Conservation (phyloP, 2,888 invertebrate genomes). For the Drosophila mimetica region DNA sequence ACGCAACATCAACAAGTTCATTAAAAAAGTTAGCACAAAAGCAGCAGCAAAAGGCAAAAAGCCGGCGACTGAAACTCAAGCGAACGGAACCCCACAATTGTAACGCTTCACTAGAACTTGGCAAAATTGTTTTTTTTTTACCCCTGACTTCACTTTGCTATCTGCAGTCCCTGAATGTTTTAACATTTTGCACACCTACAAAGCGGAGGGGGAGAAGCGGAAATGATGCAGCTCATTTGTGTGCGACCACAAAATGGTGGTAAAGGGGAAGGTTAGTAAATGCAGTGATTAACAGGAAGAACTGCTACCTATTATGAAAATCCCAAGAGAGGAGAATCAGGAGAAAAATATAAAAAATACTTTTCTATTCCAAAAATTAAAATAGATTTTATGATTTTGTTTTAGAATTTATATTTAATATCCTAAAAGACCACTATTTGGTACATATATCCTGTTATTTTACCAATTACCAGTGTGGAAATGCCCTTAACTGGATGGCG, state of each 20-base stretch:
- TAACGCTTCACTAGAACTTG: constrained; percentile 76
- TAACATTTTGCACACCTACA: constrained; percentile 51
- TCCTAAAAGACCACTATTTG: too few species aligned
- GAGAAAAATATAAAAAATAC: too few species aligned
- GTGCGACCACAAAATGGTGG: constrained; percentile 61
- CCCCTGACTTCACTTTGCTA: constrained; percentile 28
- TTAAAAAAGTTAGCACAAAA: constrained; percentile 67
- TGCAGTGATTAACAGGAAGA: constrained; percentile 26
- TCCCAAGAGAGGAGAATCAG: neutral
- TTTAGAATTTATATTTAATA: too few species aligned
- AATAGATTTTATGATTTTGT: too few species aligned
- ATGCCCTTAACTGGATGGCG: neutral
- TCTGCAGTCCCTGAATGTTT: constrained; percentile 45
- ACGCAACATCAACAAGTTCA: constrained; percentile 75
- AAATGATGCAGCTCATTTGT: constrained; percentile 76
- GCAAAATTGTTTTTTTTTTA: constrained; percentile 29
- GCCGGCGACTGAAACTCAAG: constrained; percentile 58
- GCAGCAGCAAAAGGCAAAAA: constrained; percentile 22
- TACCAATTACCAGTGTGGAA: neutral
- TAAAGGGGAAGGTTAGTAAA: constrained; percentile 3
- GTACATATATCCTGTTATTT: neutral
- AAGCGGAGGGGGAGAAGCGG: constrained; percentile 31
- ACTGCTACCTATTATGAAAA: constrained; percentile 4
- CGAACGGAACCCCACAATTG: constrained; percentile 66
- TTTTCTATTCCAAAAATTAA: too few species aligned